Evolutionary conservation across 2,113 vertebrate genomes (phyloP).

Genomic region (Tragelaphus imberbis): DNA sequence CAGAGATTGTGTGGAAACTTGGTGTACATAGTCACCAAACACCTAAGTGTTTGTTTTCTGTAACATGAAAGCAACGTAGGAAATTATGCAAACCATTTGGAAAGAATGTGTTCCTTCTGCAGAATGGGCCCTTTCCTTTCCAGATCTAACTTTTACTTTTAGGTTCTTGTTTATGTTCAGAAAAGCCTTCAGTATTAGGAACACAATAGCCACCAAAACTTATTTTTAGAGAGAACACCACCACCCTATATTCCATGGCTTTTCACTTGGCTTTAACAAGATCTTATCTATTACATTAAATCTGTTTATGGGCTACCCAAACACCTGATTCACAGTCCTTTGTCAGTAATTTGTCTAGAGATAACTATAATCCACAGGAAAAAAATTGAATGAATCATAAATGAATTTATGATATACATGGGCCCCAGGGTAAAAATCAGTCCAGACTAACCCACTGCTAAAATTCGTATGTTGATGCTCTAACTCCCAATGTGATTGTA

Average conservation of each 20-base stretch:
- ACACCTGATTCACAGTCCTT: constrained; percentile 67
- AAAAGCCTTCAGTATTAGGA: neutral
- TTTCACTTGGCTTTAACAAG: constrained; percentile 42
- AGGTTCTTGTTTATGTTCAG: constrained; percentile 33
- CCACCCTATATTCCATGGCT: constrained; percentile 58
- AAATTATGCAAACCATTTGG: neutral
- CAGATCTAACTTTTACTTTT: constrained; percentile 1
- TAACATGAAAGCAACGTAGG: neutral
- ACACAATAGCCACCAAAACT: constrained; percentile 33
- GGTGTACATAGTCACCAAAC: neutral
- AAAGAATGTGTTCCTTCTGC: neutral
- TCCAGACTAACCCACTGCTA: neutral
- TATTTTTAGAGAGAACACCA: constrained; percentile 71
- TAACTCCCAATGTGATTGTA: neutral
- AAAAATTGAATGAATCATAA: neutral
- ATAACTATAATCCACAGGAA: constrained; percentile 56
- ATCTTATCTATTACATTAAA: constrained; percentile 59
- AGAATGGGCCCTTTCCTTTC: neutral
- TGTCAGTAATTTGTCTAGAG: constrained; percentile 48
- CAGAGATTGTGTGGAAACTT: neutral
- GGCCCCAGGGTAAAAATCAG: neutral
- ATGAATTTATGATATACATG: neutral
- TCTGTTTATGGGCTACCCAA: constrained; percentile 62
- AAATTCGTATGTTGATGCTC: neutral
- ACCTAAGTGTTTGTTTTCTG: neutral